These are phyloP conservation scores for Enteromius paludinosus DNA, from an alignment of 2,797 vertebrate genomes.

Conservation along the genomic window DNA sequence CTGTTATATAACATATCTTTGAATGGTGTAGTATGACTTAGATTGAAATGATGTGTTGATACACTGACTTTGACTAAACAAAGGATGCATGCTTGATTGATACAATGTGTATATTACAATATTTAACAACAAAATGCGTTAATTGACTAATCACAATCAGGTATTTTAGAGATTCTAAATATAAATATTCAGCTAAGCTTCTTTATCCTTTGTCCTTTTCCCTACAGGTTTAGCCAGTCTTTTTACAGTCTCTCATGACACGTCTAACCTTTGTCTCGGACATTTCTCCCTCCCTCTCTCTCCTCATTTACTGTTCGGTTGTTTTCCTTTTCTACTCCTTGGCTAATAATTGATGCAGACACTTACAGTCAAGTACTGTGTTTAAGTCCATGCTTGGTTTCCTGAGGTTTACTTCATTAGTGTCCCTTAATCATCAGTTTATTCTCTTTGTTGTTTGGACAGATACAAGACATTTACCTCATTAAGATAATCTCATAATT, in stretches of 20 bases:
- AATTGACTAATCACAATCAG: background rate
- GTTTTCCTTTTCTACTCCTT: constrained; percentile 19
- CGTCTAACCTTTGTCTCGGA: constrained; percentile 2
- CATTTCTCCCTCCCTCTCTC: background rate
- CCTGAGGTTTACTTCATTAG: constrained; percentile 33
- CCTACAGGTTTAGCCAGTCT: background rate
- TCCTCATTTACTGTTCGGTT: constrained; percentile 9
- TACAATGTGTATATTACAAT: background rate
- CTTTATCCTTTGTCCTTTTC: too few species aligned
- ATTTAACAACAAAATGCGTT: background rate
- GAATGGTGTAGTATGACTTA: background rate
- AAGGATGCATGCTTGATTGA: background rate
- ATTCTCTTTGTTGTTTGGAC: background rate
- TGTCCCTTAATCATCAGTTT: constrained; percentile 2
- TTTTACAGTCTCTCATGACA: background rate
- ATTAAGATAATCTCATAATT: background rate
- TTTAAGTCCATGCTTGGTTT: background rate
- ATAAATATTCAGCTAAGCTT: background rate
- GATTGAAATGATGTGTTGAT: background rate
- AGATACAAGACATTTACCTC: background rate
- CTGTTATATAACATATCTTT: background rate
- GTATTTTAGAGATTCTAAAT: background rate
- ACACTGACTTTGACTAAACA: background rate
- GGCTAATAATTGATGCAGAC: constrained; percentile 50
- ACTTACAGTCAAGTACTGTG: constrained; percentile 13